Conservation (phyloP, 1,140 invertebrate genomes). For the Panonychus citri region DNA sequence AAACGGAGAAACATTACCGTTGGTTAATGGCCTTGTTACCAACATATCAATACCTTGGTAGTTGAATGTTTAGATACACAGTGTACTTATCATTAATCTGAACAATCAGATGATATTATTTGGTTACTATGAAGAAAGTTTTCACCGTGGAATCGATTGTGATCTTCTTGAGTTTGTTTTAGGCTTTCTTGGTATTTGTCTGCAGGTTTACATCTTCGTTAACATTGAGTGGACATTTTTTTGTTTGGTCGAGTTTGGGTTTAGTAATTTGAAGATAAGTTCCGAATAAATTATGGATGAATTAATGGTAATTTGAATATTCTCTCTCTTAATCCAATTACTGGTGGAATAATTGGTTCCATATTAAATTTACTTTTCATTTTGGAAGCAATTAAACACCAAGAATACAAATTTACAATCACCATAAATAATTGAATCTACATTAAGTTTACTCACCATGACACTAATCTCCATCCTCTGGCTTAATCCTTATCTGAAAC, state of each 20-base stretch:
- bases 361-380: conserved; percentile 14
- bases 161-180: conserved; percentile 17
- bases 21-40: conserved; percentile 15
- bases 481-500: too few relatives aligned
- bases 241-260: neutral
- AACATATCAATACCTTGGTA: conserved; percentile 17
- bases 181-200: conserved; percentile 15
- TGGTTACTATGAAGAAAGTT: conserved; percentile 10
- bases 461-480: too few relatives aligned
- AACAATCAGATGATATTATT: conserved; percentile 8
- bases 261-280: too few relatives aligned
- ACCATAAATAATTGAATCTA: too few relatives aligned
- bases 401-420: conserved; percentile 12
- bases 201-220: conserved; percentile 15
- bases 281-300: neutral
- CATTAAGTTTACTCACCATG: too few relatives aligned
- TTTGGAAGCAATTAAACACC: conserved; percentile 13
- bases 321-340: conserved; percentile 7
- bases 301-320: neutral
- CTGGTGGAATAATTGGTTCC: conserved; percentile 14
- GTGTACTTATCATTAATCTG: conserved; percentile 14
- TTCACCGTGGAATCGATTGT: conserved; percentile 9
- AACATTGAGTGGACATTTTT: too few relatives aligned
- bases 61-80: conserved; percentile 16
- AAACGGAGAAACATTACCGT: conserved; percentile 8